Evolutionary conservation across 2,888 invertebrate species (phyloP).

Genomic region (Andricus curvator): DNA sequence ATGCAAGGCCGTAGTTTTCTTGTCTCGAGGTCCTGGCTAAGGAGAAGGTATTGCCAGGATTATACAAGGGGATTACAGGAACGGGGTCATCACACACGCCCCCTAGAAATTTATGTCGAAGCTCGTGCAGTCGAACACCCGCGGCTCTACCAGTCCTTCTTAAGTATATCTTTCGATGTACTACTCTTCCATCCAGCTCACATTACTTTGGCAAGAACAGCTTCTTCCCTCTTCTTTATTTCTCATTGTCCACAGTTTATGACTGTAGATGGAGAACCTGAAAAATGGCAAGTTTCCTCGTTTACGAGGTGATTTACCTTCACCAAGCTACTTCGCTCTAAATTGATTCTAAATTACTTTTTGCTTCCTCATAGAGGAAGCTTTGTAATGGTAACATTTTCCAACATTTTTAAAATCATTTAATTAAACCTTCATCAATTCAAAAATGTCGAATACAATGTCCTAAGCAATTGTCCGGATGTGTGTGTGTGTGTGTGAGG

Average conservation of each 20-base stretch:
- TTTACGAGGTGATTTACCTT: neutral
- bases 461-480: too few relatives aligned
- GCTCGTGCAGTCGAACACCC: conserved; percentile 5
- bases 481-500: too few relatives aligned
- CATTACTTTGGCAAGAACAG: conserved; percentile 10
- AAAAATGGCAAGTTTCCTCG: neutral
- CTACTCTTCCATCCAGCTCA: neutral
- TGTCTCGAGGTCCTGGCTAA: conserved; percentile 58
- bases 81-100: conserved; percentile 62
- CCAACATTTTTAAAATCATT: too few relatives aligned
- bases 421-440: too few relatives aligned
- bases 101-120: conserved; percentile 67
- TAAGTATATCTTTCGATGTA: conserved; percentile 20
- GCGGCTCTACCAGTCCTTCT: neutral
- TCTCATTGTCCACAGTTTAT: neutral
- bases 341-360: neutral
- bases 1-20: conserved; percentile 49
- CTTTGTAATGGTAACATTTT: too few relatives aligned
- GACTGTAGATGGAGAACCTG: neutral
- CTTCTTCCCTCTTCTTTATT: conserved; percentile 3
- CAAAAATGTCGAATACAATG: too few relatives aligned
- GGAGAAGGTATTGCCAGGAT: conserved; percentile 71
- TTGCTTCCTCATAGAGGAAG: too few relatives aligned
- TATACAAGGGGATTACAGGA: conserved; percentile 70
- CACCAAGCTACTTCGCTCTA: neutral